phyloP scores from a whole-genome alignment of 2,888 invertebrate genomes.

The Melanchra persicariae region DNA sequence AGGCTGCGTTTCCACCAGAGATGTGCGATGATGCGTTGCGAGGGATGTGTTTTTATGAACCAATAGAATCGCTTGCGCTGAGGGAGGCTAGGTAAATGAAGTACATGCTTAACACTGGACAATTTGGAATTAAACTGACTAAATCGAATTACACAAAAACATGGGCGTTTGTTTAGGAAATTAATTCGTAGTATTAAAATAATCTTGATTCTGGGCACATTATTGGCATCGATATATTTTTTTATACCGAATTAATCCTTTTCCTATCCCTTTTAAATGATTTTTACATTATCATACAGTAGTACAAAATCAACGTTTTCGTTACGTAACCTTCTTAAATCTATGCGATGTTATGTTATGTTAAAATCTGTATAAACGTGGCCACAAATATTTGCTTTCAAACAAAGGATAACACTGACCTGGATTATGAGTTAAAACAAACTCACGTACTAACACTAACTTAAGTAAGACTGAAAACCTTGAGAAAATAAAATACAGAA shows the following conservation, averaged over 20 bases:
- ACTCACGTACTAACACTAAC: neutral
- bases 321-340: neutral
- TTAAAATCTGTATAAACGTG: conserved; percentile 1
- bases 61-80: neutral
- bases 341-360: neutral
- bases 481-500: neutral
- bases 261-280: too few relatives aligned
- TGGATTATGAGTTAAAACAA: conserved; percentile 6
- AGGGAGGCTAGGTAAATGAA: too few relatives aligned
- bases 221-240: too few relatives aligned
- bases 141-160: neutral
- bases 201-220: neutral
- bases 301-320: too few relatives aligned
- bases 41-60: too few relatives aligned
- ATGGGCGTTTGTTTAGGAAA: neutral
- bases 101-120: neutral
- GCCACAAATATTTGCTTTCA: conserved; percentile 12
- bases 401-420: neutral
- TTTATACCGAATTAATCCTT: too few relatives aligned
- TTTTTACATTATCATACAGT: too few relatives aligned
- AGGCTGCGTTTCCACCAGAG: too few relatives aligned
- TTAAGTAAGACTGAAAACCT: neutral
- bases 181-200: neutral
- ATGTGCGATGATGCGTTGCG: too few relatives aligned
- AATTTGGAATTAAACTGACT: neutral